A percentile compares a stretch with the other conserved stretches of the same genome.
Evolutionary conservation across 2,888 invertebrate genomes (phyloP).

Genomic region (Drosophila macrospina): DNA sequence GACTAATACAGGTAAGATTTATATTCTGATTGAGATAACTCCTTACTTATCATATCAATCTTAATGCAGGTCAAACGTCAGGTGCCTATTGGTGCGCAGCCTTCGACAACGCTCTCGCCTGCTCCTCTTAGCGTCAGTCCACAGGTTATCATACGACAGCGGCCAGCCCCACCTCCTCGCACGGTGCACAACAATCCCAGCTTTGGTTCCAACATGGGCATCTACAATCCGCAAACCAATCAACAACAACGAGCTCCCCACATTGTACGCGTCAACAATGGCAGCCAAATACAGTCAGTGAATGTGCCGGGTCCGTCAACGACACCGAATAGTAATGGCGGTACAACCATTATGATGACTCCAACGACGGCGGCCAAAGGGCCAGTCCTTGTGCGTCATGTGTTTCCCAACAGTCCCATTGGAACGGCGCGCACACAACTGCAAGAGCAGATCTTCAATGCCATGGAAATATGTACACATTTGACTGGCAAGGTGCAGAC

Average conservation of each 20-base stretch:
- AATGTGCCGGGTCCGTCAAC: conserved; percentile 35
- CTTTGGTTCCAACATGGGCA: conserved; percentile 66
- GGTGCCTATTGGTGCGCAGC: conserved; percentile 44
- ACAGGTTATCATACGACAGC: conserved; percentile 62
- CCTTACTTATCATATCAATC: neutral
- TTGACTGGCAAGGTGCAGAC: conserved; percentile 84
- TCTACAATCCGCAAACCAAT: conserved; percentile 64
- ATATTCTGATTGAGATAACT: no score
- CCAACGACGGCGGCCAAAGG: conserved; percentile 33
- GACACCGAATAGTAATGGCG: conserved; percentile 34
- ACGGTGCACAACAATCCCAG: conserved; percentile 29
- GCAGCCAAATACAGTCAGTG: conserved; percentile 40
- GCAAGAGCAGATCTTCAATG: conserved; percentile 84
- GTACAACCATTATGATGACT: conserved; percentile 42
- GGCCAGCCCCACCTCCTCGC: conserved; percentile 27
- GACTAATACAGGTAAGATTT: conserved; percentile 80
- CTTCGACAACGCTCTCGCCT: conserved; percentile 32
- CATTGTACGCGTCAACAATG: conserved; percentile 67
- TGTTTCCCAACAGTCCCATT: conserved; percentile 79
- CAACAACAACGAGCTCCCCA: conserved; percentile 71
- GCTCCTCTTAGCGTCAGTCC: conserved; percentile 19
- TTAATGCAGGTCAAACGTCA: conserved; percentile 82
- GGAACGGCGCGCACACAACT: conserved; percentile 83
- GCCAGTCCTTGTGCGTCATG: conserved; percentile 74
- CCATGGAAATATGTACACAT: conserved; percentile 85